Percentiles rank a stretch among this genome's conserved stretches.
These are phyloP conservation scores for Kryptolebias ocellatus DNA, from an alignment of 2,797 vertebrate species.

Conservation along the genomic window DNA sequence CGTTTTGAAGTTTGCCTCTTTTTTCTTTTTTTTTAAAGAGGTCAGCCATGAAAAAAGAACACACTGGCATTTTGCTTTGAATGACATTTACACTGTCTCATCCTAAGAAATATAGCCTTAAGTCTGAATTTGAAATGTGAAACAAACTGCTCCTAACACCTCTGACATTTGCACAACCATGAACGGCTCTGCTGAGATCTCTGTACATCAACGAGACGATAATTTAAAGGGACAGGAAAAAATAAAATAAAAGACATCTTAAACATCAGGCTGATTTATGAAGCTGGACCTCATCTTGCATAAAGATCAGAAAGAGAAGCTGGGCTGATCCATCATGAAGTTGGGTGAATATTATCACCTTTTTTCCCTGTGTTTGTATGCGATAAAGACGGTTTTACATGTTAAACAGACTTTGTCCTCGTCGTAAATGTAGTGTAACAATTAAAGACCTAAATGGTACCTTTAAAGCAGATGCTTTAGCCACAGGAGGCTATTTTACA, in stretches of 20 bases:
- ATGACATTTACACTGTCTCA: conserved; percentile 60
- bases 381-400: conserved; percentile 26
- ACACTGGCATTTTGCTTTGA: conserved; percentile 65
- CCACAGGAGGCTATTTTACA: conserved; percentile 21
- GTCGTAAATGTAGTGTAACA: not conserved
- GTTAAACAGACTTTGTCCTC: conserved; percentile 4
- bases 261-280: conserved; percentile 23
- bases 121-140: conserved; percentile 59
- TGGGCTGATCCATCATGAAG: conserved; percentile 17
- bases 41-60: conserved; percentile 53
- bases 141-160: conserved; percentile 52
- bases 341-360: conserved; percentile 13
- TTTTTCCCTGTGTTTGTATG: conserved; percentile 10
- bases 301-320: conserved; percentile 11
- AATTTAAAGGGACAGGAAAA: not conserved
- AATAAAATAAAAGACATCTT: conserved; percentile 2
- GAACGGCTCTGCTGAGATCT: conserved; percentile 19
- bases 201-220: conserved; percentile 2
- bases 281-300: conserved; percentile 2
- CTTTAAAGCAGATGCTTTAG: not conserved
- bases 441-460: not conserved
- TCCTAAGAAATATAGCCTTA: conserved; percentile 44
- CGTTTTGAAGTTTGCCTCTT: conserved; percentile 45
- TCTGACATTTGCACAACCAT: conserved; percentile 60
- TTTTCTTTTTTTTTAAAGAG: conserved; percentile 33